Conservation (phyloP, 2,113 vertebrate genomes). For the Coryphaenoides rupestris region DNA sequence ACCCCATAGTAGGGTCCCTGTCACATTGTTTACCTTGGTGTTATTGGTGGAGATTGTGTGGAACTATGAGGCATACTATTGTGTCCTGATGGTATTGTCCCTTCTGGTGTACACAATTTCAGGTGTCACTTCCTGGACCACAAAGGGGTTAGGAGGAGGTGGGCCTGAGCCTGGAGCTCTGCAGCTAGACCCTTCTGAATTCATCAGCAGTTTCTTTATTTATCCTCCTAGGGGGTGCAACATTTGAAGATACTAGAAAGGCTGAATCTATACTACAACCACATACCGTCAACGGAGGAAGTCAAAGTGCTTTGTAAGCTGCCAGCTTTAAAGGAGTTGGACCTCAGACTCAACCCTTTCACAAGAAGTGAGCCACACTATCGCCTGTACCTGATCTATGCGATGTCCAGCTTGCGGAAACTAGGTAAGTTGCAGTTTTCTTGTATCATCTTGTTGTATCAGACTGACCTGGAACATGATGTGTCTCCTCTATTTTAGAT, state of each 20-base stretch:
- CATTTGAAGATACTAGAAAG: slow-evolving; percentile 72
- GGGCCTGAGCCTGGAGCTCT: too few species aligned
- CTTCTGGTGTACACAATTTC: too few species aligned
- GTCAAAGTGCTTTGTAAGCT: slow-evolving; percentile 68
- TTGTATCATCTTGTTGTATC: neutral
- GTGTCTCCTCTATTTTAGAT: slow-evolving; percentile 50
- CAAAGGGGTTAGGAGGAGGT: too few species aligned
- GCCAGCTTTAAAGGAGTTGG: slow-evolving; percentile 66
- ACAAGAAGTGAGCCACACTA: slow-evolving; percentile 68
- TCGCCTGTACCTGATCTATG: slow-evolving; percentile 70
- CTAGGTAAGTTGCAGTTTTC: slow-evolving; percentile 60
- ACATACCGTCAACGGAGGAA: slow-evolving; percentile 72
- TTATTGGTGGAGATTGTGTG: too few species aligned
- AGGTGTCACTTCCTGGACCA: too few species aligned
- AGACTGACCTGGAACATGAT: neutral
- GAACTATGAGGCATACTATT: too few species aligned
- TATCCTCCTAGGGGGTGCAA: slow-evolving; percentile 65
- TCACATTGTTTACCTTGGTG: too few species aligned
- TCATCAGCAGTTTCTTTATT: neutral
- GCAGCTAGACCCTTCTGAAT: too few species aligned
- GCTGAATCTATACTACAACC: slow-evolving; percentile 80
- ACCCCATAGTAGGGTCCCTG: too few species aligned
- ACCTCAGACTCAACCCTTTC: slow-evolving; percentile 79
- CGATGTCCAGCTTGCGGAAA: slow-evolving; percentile 70
- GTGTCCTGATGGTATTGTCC: too few species aligned